phyloP scores from a whole-genome alignment of 2,113 vertebrate genomes.

The Vidua chalybeata region DNA sequence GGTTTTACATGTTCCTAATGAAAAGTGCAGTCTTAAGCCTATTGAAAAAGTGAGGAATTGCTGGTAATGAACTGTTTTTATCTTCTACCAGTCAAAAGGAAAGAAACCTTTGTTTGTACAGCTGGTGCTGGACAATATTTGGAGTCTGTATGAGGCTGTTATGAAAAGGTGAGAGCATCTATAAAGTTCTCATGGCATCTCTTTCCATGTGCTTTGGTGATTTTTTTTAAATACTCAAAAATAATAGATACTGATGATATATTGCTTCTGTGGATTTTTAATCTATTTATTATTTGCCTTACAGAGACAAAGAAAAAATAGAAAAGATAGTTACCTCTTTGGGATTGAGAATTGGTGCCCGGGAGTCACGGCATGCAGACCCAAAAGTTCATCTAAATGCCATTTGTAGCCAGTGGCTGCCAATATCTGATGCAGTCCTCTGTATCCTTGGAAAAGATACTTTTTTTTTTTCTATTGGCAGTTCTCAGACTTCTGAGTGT shows the following conservation, averaged over 20 bases:
- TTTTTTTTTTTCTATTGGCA: not conserved
- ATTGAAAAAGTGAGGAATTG: not conserved
- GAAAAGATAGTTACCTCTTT: conserved; percentile 91
- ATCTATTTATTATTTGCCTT: not conserved
- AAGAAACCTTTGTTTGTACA: conserved; percentile 97
- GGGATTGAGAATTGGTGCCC: conserved; percentile 83
- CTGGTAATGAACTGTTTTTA: conserved; percentile 6
- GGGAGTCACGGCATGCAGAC: conserved; percentile 88
- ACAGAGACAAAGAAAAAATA: conserved; percentile 92
- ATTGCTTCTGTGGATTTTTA: accelerated
- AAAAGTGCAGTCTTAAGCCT: not conserved
- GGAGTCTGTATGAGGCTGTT: conserved; percentile 96
- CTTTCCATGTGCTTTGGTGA: not conserved
- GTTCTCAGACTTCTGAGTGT: not conserved
- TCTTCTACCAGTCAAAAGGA: conserved; percentile 85
- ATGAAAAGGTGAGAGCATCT: conserved; percentile 82
- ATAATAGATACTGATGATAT: not conserved
- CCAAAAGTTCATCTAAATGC: conserved; percentile 92
- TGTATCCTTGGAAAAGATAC: conserved; percentile 84
- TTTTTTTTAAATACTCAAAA: not conserved
- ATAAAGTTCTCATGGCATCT: not conserved
- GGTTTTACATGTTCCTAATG: not conserved
- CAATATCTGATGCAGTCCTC: conserved; percentile 89
- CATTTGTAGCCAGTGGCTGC: conserved; percentile 95
- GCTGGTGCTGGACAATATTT: conserved; percentile 94